Percentiles rank a stretch among this genome's conserved stretches.
These are phyloP conservation scores for Eurytoma californica DNA, from an alignment of 2,888 invertebrate species.

Conservation along the genomic window DNA sequence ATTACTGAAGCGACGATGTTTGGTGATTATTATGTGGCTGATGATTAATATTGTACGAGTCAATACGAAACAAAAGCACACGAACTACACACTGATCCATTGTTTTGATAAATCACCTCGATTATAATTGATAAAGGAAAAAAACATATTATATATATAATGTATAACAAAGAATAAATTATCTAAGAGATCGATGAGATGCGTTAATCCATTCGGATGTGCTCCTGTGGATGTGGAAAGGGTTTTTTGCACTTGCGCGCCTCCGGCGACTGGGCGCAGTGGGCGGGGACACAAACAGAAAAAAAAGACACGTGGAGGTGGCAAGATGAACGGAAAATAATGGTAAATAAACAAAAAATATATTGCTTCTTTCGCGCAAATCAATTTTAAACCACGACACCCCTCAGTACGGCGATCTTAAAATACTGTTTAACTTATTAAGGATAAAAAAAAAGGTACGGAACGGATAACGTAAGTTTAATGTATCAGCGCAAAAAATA, in stretches of 20 bases:
- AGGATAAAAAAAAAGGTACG: background rate
- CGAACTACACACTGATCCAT: constrained; percentile 50
- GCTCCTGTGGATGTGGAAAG: constrained; percentile 57
- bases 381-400: constrained; percentile 28
- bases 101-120: constrained; percentile 58
- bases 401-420: constrained; percentile 20
- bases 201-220: constrained; percentile 73
- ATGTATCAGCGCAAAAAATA: constrained; percentile 4
- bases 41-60: constrained; percentile 58
- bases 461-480: background rate
- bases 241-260: constrained; percentile 18
- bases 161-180: constrained; percentile 44
- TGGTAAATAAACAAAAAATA: constrained; percentile 11
- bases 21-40: constrained; percentile 31
- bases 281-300: background rate
- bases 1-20: constrained; percentile 28
- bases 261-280: background rate
- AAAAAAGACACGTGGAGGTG: background rate
- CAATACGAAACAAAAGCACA: constrained; percentile 59
- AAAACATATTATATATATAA: constrained; percentile 28
- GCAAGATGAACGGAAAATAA: constrained; percentile 13
- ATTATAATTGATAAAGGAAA: constrained; percentile 36
- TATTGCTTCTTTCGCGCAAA: constrained; percentile 54
- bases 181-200: constrained; percentile 60
- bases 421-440: constrained; percentile 23